These are phyloP conservation scores for Neoarius graeffei DNA, from an alignment of 2,113 vertebrate species.

Conservation along the genomic window DNA sequence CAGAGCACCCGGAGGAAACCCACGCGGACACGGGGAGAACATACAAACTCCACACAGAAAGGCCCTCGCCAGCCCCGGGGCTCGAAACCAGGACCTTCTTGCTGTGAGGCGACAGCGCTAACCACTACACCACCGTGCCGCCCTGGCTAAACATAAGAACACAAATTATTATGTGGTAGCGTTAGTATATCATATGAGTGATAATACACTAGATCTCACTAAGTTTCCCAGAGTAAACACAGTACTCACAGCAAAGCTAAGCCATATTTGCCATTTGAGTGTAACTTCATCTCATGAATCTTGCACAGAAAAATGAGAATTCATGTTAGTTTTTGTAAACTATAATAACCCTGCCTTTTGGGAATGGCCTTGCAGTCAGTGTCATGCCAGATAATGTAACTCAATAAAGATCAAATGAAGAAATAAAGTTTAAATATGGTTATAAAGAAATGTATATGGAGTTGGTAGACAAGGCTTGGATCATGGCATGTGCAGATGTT, in stretches of 20 bases:
- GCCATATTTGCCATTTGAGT: not conserved
- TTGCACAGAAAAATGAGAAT: not conserved
- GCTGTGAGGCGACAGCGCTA: no score
- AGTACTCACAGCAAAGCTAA: not conserved
- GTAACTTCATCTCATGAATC: not conserved
- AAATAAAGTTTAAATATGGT: not conserved
- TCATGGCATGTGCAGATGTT: not conserved
- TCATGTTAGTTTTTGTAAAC: not conserved
- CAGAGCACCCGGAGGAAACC: no score
- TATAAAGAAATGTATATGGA: no score
- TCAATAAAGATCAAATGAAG: not conserved
- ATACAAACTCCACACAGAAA: no score
- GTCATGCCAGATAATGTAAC: not conserved
- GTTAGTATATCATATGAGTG: not conserved
- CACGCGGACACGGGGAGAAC: no score
- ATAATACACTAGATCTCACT: not conserved
- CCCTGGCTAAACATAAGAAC: not conserved
- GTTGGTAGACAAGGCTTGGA: not conserved
- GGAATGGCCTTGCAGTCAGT: not conserved
- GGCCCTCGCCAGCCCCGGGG: no score
- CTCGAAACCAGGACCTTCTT: no score
- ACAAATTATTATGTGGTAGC: not conserved
- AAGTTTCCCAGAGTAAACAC: not conserved
- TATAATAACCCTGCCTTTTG: not conserved
- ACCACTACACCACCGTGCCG: no score